Conservation (phyloP, 23 tunicate genomes). For the Diplosoma virens region DNA sequence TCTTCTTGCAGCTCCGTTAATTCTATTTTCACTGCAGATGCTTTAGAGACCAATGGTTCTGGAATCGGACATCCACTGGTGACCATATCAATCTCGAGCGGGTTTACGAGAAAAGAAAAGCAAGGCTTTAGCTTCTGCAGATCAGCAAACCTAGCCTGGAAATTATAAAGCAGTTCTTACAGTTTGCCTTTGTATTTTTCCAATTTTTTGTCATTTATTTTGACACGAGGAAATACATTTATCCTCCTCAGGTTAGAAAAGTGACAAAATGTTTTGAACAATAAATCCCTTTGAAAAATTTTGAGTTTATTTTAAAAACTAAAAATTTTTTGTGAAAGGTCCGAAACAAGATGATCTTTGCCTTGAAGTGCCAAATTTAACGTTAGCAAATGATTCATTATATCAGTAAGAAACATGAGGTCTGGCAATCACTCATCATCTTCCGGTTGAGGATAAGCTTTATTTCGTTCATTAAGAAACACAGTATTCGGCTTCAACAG, state of each 20-base stretch:
- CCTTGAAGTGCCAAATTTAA: slow-evolving; percentile 57
- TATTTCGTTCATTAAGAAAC: slow-evolving; percentile 40
- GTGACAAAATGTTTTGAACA: slow-evolving; percentile 39
- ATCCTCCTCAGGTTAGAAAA: slow-evolving; percentile 45
- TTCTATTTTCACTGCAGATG: slow-evolving; percentile 56
- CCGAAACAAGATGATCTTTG: slow-evolving; percentile 47
- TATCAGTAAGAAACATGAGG: slow-evolving; percentile 43
- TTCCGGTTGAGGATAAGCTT: slow-evolving; percentile 44
- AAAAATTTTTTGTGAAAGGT: slow-evolving; percentile 39
- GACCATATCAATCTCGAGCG: slow-evolving; percentile 58
- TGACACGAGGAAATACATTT: too few relatives aligned
- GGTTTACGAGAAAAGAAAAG: slow-evolving; percentile 55
- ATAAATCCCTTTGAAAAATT: slow-evolving; percentile 37
- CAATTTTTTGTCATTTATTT: slow-evolving; percentile 30
- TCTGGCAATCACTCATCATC: slow-evolving; percentile 46
- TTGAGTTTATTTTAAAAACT: slow-evolving; percentile 46
- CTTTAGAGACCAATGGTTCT: slow-evolving; percentile 34
- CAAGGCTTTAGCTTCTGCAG: slow-evolving; percentile 56
- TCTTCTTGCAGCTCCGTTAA: slow-evolving; percentile 42
- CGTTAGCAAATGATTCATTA: slow-evolving; percentile 43
- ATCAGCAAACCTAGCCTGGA: slow-evolving; percentile 47
- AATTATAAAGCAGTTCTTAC: slow-evolving; percentile 41
- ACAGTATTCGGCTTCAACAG: not conserved
- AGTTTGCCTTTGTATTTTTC: slow-evolving; percentile 61
- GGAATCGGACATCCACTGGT: slow-evolving; percentile 61